Conservation (phyloP, 2,113 vertebrate species). For the Hystrix brachyura region DNA sequence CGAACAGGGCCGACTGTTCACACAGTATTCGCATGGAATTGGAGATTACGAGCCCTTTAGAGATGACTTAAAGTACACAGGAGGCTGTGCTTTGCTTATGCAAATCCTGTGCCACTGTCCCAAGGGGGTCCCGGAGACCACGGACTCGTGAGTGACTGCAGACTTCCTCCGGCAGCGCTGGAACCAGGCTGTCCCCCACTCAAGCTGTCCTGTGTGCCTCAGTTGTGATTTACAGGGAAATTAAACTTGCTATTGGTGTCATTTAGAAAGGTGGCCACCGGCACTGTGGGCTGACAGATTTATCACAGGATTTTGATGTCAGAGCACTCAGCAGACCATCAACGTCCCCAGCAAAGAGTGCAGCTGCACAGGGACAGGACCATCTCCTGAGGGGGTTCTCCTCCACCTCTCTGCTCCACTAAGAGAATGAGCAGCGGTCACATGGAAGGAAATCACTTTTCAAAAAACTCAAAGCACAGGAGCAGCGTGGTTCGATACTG, state of each 20-base stretch:
- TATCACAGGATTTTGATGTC: background rate
- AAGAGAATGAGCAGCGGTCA: background rate
- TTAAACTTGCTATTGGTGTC: background rate
- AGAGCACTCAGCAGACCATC: background rate
- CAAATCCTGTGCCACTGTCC: background rate
- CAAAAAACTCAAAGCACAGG: background rate
- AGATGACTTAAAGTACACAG: background rate
- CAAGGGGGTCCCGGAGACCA: too few species aligned
- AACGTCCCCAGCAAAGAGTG: background rate
- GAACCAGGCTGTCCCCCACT: background rate
- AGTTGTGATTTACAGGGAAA: background rate
- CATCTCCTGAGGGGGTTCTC: background rate
- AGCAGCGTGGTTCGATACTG: background rate
- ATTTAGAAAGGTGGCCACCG: background rate
- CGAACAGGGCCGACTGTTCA: background rate
- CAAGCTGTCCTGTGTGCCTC: background rate
- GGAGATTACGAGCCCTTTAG: background rate
- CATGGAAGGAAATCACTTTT: background rate
- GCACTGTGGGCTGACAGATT: background rate
- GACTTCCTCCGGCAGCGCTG: too few species aligned
- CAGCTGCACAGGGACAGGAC: background rate
- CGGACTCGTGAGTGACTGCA: background rate
- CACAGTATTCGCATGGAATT: background rate
- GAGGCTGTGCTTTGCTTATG: background rate
- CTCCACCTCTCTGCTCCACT: background rate